Evolutionary conservation across 2,113 vertebrate genomes (phyloP), one percentile per base, ranked within the genome.

Genomic region (Periophthalmus modestus): DNA sequence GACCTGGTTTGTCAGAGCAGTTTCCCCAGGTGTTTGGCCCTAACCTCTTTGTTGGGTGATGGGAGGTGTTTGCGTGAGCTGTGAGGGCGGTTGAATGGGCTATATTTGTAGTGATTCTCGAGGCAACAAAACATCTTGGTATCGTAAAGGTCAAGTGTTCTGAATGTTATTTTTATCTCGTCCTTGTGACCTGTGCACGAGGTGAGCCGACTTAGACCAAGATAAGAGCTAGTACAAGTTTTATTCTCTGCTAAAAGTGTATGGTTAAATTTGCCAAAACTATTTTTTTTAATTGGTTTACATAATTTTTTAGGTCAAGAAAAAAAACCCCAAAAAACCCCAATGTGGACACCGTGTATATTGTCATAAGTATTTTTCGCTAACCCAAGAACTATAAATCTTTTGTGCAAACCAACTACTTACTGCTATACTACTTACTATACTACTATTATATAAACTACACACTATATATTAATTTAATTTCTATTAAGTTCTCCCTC

Each of bases 21-120:
- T 78, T 85, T 85, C 82, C 83, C 82, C 79, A 89, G 88, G 85
- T 88, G 84, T 85, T 83, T 70, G 66, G 68, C 87, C 23, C 80
- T 74, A 81, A 67, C 73, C 73, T 78, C 72, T 63, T 80, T 66
- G 48, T 78, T 71, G 70, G 71, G 67, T 72, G 82, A 80, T 66
- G 68, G 1, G 15, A 71, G 65, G 48, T 66, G 61, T 79, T 76
- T 77, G 23, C 36, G 28, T 69, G 66, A 68, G 6, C 73, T 69
- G 54, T 21, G 34, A 72, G 24, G 55, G 58, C 76, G 63, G 61
- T 6, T 57, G 72, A 52, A n/a, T 1, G 10, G 59, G 39, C 62
- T 71, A 39, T 39, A 39, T 39, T 65, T 68, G 78, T 3, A 65
- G 50, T 18, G 39, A 15, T n/a, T 43, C 54, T 15, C 47, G 12